Base-by-base conservation (phyloP, 2,113 vertebrate genomes). In the Pelecanoides urinatrix region DNA sequence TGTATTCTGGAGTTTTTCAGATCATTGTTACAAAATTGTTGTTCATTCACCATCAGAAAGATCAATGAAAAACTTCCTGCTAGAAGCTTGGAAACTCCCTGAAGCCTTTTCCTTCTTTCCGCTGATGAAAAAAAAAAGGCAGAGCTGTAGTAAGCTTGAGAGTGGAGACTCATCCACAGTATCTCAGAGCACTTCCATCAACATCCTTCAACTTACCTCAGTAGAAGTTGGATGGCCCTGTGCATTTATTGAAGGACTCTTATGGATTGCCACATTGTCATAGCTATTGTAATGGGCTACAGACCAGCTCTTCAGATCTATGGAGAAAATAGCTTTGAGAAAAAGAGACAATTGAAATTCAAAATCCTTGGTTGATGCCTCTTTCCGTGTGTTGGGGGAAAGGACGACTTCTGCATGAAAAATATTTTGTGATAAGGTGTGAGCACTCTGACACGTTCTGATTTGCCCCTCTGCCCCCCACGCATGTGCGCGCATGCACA, bases 401-500 rank as follows among this genome's bases (percentile, higher is more conserved):
- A 80, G 9, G 29, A 56, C 20, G 12, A 16, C 7, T 85, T 85
- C 30, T 78, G 17, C 14, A 56, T 36, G 23, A 61, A 44, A 63
- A 71, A 63, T 5, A 1, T 5, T 25, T 49, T 40, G 3, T 66
- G 30, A 29, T 59, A 74, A 70, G 23, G 2, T 40, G 8, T 49
- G 45, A 85, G 1, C 3, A n/a, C 18, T 44, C 21, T 29, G 45
- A 36, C 32, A 19, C 2, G 36, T 76, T 68, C 38, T 55, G 19
- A 45, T 79, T 72, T 90, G 4, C 10, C 22, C 5, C 15, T 52
- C 29, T 71, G 11, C 3, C 2, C 13, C 8, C 7, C 18, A 11
- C 0, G 2, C 5, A 13, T 4, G 8, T 2, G 0, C 4, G 16
- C 20, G 10, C 13, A 32, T 6, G 6, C 3, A 32, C 8, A 11